A percentile compares a stretch with the other conserved stretches of the same genome.
phyloP scores from a whole-genome alignment of 2,797 vertebrate genomes.

The Clamator glandarius region DNA sequence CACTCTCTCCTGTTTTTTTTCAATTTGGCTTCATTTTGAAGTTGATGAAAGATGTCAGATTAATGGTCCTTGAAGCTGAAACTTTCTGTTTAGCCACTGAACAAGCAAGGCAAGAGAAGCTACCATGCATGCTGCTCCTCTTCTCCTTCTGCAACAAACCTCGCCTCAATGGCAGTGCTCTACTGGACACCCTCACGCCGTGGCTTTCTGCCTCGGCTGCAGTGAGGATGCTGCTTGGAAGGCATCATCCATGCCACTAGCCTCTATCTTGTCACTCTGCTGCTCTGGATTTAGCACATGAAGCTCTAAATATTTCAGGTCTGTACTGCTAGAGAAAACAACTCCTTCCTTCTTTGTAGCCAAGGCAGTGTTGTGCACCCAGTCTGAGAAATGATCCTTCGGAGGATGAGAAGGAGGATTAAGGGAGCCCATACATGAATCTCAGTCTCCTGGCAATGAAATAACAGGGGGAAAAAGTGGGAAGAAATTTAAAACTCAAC shows the following conservation, averaged over 20 bases:
- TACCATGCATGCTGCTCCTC: rapidly evolving
- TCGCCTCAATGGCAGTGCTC: rapidly evolving
- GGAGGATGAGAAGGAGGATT: neutral
- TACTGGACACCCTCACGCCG: rapidly evolving
- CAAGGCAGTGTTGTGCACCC: rapidly evolving
- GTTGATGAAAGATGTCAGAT: neutral
- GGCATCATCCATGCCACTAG: rapidly evolving
- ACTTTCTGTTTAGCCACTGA: neutral
- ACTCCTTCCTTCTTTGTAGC: neutral
- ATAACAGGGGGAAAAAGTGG: neutral
- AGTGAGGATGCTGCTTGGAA: rapidly evolving
- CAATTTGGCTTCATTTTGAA: neutral
- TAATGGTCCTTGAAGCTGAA: neutral
- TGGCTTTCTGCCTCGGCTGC: neutral
- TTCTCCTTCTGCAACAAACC: neutral
- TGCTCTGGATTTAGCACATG: neutral
- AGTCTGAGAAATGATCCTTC: rapidly evolving
- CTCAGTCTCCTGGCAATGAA: neutral
- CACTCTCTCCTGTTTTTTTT: neutral
- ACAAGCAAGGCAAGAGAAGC: rapidly evolving
- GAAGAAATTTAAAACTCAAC: neutral
- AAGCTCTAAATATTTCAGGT: neutral
- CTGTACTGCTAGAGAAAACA: rapidly evolving
- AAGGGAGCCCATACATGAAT: neutral
- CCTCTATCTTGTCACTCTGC: rapidly evolving